phyloP scores from a whole-genome alignment of 2,888 invertebrate genomes.

The Zygothrica quintamaculata region DNA sequence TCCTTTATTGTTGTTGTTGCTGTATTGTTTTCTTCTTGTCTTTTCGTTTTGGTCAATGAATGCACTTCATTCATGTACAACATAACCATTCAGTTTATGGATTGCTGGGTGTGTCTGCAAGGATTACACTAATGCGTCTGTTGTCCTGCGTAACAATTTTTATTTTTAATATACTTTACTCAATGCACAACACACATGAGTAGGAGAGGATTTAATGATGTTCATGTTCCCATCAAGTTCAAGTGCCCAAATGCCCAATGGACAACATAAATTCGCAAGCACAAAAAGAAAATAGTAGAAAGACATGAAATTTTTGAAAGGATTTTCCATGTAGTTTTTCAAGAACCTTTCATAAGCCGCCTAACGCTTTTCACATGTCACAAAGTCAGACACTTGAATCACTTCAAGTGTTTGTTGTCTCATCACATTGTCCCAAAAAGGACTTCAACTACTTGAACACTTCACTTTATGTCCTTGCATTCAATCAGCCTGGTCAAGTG shows the following conservation, averaged over 20 bases:
- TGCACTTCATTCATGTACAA: constrained; percentile 52
- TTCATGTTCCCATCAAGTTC: constrained; percentile 76
- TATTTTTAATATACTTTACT: constrained; percentile 74
- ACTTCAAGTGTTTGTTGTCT: constrained; percentile 70
- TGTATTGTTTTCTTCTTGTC: too few relatives aligned
- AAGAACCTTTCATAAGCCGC: constrained; percentile 66
- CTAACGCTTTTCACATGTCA: constrained; percentile 56
- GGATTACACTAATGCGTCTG: constrained; percentile 77
- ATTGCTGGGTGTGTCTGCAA: constrained; percentile 66
- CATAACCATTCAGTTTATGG: constrained; percentile 40
- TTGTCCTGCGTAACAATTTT: constrained; percentile 68
- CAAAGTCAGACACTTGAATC: constrained; percentile 74
- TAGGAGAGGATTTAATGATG: constrained; percentile 79
- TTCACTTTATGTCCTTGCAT: too few relatives aligned
- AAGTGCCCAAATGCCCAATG: constrained; percentile 51
- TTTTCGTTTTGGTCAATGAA: too few relatives aligned
- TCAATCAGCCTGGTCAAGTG: constrained; percentile 48
- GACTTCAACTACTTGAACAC: constrained; percentile 41
- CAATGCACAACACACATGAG: too few relatives aligned
- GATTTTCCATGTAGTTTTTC: constrained; percentile 59
- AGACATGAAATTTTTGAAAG: too few relatives aligned
- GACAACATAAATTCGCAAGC: constrained; percentile 75
- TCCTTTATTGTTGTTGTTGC: constrained; percentile 42
- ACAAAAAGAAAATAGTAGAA: too few relatives aligned
- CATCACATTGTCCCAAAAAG: constrained; percentile 41